Evolutionary conservation across 1,140 invertebrate genomes (phyloP), one percentile per base, ranked within the genome.

Genomic region (Pogonomyrmex barbatus): DNA sequence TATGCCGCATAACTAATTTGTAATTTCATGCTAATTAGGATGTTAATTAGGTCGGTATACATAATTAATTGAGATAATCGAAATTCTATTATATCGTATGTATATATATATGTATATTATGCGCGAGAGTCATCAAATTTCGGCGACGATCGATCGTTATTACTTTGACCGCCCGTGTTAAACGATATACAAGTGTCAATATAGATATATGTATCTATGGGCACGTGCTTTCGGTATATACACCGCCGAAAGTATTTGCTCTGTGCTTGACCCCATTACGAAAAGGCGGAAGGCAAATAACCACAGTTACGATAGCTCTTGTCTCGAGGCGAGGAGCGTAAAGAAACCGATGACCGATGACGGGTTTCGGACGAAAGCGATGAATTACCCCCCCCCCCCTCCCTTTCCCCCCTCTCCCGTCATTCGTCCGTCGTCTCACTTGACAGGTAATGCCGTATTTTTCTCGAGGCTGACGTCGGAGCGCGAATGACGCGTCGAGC

Each of bases 221-320:
- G 17, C 42, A 54, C 63, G 33, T 42, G 47, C 65, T 50, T n/a
- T 62, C 33, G 9, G 5, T 9, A 39, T 12, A 39, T 8, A 79
- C 14, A 39, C 24, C 24, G 45, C 10, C 42, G 30, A 60, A 73
- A 82, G 36, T 85, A 10, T 85, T 85, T 85, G 42, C 10, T 30
- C 50, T 85, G 73, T 58, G 33, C 71, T 85, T 63, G 82, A 85
- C 71, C 82, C 47, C 58, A 24, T 77, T 85, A 62, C 47, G 12
- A 42, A 63, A 24, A 47, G 24, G 39, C 47, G 60, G 30, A 63
- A 62, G 47, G 71, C 47, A 75, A 76, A 54, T 45, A 39, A 47
- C 12, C 14, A 24, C 24, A 54, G 50, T 85, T 56, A 65, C 30
- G 24, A 83, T 75, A 17, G 67, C 33, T 47, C 12, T 47, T 47